Percentiles rank a stretch among this genome's conserved stretches.
These are phyloP conservation scores for Salarias fasciatus DNA, from an alignment of 2,797 vertebrate species.

Conservation along the genomic window DNA sequence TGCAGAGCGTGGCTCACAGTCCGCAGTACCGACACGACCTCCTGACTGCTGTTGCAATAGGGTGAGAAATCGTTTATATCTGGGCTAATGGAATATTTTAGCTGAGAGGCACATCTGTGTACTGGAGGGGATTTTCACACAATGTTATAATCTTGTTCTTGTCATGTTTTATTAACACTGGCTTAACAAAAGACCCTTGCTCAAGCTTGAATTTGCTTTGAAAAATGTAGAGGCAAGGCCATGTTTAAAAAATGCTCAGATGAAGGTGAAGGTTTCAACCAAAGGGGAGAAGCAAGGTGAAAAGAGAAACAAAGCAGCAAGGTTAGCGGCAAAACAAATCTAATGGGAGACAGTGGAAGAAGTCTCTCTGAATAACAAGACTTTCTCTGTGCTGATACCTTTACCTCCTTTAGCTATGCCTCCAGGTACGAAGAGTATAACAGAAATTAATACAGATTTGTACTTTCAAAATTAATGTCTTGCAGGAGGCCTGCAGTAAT, in stretches of 20 bases:
- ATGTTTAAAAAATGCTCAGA: slow-evolving; percentile 38
- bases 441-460: slow-evolving; percentile 26
- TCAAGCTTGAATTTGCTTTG: slow-evolving; percentile 27
- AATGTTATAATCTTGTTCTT: slow-evolving; percentile 27
- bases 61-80: slow-evolving; percentile 29
- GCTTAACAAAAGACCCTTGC: slow-evolving; percentile 30
- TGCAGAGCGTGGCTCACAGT: background rate
- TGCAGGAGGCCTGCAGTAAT: background rate
- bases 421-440: slow-evolving; percentile 21
- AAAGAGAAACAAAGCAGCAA: slow-evolving; percentile 45
- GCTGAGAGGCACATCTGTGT: slow-evolving; percentile 17
- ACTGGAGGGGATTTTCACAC: slow-evolving; percentile 48
- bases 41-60: slow-evolving; percentile 16
- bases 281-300: slow-evolving; percentile 32
- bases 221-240: slow-evolving; percentile 33
- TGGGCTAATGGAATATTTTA: slow-evolving; percentile 43
- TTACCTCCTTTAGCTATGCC: slow-evolving; percentile 17
- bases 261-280: slow-evolving; percentile 35
- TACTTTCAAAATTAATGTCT: slow-evolving; percentile 11
- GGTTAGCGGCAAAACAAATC: slow-evolving; percentile 17
- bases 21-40: background rate
- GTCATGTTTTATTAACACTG: slow-evolving; percentile 60
- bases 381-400: slow-evolving; percentile 23
- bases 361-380: slow-evolving; percentile 25
- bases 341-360: slow-evolving; percentile 22